Conservation (phyloP, 2,113 vertebrate genomes). For the Calyptommatus sinebrachiatus region DNA sequence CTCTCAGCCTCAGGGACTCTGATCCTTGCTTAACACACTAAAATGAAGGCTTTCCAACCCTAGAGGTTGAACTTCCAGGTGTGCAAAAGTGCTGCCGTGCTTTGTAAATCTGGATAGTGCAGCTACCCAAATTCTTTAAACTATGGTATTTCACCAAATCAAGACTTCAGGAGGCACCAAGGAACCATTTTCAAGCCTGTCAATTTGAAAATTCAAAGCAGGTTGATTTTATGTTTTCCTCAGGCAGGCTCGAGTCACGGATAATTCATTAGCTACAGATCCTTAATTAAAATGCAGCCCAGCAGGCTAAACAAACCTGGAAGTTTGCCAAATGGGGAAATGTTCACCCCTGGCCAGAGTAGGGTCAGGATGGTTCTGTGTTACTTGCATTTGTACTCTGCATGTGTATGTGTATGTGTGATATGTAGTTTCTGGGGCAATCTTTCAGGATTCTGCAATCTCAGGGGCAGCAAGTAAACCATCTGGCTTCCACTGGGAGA, state of each 20-base stretch:
- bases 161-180: accelerated
- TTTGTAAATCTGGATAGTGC: too few relatives aligned
- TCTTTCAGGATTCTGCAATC: background rate
- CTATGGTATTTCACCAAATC: background rate
- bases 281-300: conserved; percentile 61
- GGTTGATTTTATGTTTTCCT: conserved; percentile 67
- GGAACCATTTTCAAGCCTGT: conserved; percentile 28
- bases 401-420: background rate
- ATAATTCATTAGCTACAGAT: conserved; percentile 70
- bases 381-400: conserved; percentile 22
- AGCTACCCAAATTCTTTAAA: background rate
- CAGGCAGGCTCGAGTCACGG: conserved; percentile 50
- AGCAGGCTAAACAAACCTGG: conserved; percentile 34
- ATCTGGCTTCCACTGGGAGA: background rate
- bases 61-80: background rate
- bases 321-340: conserved; percentile 45
- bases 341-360: conserved; percentile 6
- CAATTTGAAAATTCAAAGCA: conserved; percentile 37
- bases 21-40: background rate
- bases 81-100: accelerated
- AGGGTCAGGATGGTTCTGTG: conserved; percentile 39
- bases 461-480: too few relatives aligned
- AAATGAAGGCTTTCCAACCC: background rate
- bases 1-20: background rate
- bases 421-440: background rate